Base-by-base conservation (phyloP, 2,113 vertebrate genomes). In the Arvicanthis niloticus region DNA sequence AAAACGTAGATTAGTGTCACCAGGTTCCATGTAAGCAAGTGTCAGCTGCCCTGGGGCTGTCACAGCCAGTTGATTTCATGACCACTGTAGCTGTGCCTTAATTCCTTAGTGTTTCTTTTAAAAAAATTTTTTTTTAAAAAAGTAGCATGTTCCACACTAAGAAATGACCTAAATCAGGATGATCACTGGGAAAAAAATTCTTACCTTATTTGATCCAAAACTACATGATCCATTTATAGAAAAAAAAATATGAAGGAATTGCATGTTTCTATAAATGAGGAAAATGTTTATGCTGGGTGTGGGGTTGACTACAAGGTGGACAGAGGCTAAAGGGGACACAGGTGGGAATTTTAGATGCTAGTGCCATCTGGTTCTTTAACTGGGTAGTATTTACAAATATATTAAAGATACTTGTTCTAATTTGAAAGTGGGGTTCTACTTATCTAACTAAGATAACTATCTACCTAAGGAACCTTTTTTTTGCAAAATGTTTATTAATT, bases 61-160 rank as follows among this genome's bases (percentile, higher is more conserved):
- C n/a, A 67, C 13, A 40, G 37, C 19, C 45, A 48, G 34, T 11
- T 67, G 48, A 75, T 21, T 37, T 77, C 70, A 82, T 12, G 42
- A 7, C 73, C 56, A 78, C 6, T 62, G 26, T 13, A 40, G 91
- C 7, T 72, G 22, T 51, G 19, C 56, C 88, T 94, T 86, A 70
- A 15, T 37, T 5, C 40, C 60, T 80, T 16, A 26, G 72, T 45
- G 58, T 80, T 96, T 93, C 34, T 94, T 89, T 37, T 93, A 81
- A 82, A 95, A 13, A 56, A n/a, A n/a, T 80, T 96, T 93, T 26
- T 94, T 89, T 37, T 93, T 76, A 82, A 95, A 13, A 56, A 82
- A 95, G 0, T 87, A 86, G 65, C 45, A 92, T 5, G 81, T 73
- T 31, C 42, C 26, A 91, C 84, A 93, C 16, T 94, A 48, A 58